Evolutionary conservation across 2,113 vertebrate species (phyloP).

Genomic region (Boleophthalmus pectinirostris): DNA sequence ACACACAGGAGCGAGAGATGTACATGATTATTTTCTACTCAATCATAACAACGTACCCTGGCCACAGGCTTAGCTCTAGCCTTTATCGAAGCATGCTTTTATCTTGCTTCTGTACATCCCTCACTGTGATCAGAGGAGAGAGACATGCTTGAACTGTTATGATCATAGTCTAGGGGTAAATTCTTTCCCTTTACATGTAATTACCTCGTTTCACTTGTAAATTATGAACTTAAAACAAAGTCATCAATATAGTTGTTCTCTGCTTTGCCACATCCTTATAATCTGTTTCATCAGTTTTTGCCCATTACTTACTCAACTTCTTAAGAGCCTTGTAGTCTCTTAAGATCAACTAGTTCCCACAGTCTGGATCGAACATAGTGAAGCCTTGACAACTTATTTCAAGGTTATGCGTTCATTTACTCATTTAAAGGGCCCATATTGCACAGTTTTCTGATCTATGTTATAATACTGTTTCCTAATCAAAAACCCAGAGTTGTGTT

Average conservation of each 20-base stretch:
- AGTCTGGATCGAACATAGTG: too few relatives aligned
- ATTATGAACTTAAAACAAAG: neutral
- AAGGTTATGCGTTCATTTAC: too few relatives aligned
- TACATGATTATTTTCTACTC: constrained; percentile 61
- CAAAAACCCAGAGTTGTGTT: too few relatives aligned
- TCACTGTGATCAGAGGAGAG: neutral
- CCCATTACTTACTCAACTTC: too few relatives aligned
- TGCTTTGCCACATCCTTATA: too few relatives aligned
- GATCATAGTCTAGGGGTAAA: neutral
- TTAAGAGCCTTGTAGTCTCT: too few relatives aligned
- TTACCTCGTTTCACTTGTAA: neutral
- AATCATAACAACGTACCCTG: constrained; percentile 52
- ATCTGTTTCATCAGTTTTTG: too few relatives aligned
- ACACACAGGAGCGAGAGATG: constrained; percentile 37
- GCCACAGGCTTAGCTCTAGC: constrained; percentile 43
- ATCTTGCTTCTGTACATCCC: constrained; percentile 28
- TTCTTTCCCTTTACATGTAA: neutral
- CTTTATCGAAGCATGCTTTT: constrained; percentile 47
- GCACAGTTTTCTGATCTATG: too few relatives aligned
- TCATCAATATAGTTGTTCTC: neutral
- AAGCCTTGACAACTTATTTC: too few relatives aligned
- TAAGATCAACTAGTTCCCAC: too few relatives aligned
- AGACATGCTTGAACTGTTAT: neutral
- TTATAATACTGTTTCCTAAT: too few relatives aligned
- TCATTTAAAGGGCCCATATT: too few relatives aligned